A percentile compares a stretch with the other conserved stretches of the same genome.
phyloP scores from a whole-genome alignment of 2,888 invertebrate genomes.

The Dynastes maya region DNA sequence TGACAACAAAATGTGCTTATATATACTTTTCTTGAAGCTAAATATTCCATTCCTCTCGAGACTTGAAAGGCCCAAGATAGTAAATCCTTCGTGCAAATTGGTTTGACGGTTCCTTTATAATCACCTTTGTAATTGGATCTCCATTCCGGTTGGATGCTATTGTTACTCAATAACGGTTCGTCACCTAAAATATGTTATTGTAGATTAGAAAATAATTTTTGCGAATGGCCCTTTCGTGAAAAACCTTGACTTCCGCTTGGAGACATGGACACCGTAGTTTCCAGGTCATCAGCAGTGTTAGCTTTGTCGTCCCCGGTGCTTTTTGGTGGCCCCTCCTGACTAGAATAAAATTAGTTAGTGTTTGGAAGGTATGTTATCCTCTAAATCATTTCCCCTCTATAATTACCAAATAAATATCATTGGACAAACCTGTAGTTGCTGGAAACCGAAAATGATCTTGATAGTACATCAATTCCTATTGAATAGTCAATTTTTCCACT shows the following conservation, averaged over 20 bases:
- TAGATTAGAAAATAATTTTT: not conserved
- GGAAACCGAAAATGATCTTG: constrained; percentile 74
- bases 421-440: constrained; percentile 73
- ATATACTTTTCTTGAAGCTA: constrained; percentile 86
- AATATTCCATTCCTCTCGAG: constrained; percentile 95
- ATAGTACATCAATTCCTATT: constrained; percentile 75
- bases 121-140: constrained; percentile 86
- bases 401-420: no score
- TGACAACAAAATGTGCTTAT: not conserved
- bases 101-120: constrained; percentile 79
- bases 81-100: constrained; percentile 87
- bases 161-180: constrained; percentile 72
- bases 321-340: constrained; percentile 55
- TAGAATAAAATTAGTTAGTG: not conserved
- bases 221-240: not conserved
- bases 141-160: constrained; percentile 82
- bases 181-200: constrained; percentile 58
- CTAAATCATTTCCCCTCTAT: no score
- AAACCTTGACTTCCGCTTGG: constrained; percentile 54
- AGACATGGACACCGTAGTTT: constrained; percentile 59
- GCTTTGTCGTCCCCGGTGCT: constrained; percentile 64
- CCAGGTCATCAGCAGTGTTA: constrained; percentile 55
- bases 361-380: no score
- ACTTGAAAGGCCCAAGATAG: constrained; percentile 95
- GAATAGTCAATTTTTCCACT: constrained; percentile 81